Evolutionary conservation across 2,797 vertebrate species (phyloP), one percentile per base, ranked within the genome.

Genomic region (Hipposideros larvatus): DNA sequence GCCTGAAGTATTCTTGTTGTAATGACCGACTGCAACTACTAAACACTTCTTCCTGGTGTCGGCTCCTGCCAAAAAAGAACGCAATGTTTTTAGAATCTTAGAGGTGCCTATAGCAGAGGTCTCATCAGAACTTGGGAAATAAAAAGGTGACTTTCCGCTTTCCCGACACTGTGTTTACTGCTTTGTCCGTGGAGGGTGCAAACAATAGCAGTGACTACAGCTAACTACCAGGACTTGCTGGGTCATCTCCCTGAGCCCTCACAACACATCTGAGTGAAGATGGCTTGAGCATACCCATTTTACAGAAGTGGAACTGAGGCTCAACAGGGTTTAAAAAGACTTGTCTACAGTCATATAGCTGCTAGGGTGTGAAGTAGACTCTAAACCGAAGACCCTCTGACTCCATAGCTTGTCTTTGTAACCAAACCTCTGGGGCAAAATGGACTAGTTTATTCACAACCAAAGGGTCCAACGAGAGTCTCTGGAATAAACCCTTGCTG

Each of bases 1-100:
- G 4, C 48, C 46, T 0, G 5, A 68, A 26, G 46, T 86, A 11
- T 37, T 74, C 95, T 92, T 59, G 14, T 93, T 96, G 89, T 26
- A 82, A 65, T 21, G 63, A 68, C 53, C 0, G 0, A 51, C 5
- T 79, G 57, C 4, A 63, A 57, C 75, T 63, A 73, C 15, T 0
- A 34, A n/a, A 41, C 24, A 3, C 61, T 65, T 75, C 95, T 75
- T 65, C 7, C 19, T 13, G 48, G 84, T 70, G 0, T 57, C 28
- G 51, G 66, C 68, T n/a, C 59, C 43, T 70, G 18, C 18, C 68
- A n/a, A 31, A 31, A 87, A 22, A 78, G 18, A 59, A 70, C 14
- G 51, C 15, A 74, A 19, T 18, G 22, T 65, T 48, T 46, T 57
- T 65, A 43, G 31, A 61, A 53, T 66, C 34, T 75, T 66, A 89